Percentiles rank a stretch among this genome's conserved stretches.
These are phyloP conservation scores for Heliconius hewitsoni DNA, from an alignment of 1,140 invertebrate genomes.

Conservation along the genomic window DNA sequence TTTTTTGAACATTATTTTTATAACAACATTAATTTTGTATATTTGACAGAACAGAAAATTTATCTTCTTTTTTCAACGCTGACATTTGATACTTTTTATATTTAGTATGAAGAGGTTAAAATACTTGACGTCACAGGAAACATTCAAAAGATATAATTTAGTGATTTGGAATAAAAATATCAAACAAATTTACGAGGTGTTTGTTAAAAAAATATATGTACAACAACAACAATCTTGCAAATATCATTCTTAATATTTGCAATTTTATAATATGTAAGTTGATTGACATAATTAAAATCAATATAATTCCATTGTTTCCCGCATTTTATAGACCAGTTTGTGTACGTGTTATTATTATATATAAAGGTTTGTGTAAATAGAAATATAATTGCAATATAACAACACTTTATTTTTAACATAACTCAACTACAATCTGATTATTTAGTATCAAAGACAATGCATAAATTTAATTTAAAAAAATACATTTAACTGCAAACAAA, in stretches of 20 bases:
- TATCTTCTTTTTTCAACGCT: conserved; percentile 61
- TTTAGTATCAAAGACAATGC: not conserved
- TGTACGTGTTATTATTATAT: not conserved
- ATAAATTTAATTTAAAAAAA: not conserved
- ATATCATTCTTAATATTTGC: no score
- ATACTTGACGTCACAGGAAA: not conserved
- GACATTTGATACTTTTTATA: conserved; percentile 46
- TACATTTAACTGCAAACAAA: not conserved
- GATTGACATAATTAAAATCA: not conserved
- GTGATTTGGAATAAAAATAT: not conserved
- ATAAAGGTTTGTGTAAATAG: not conserved
- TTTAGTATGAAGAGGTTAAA: not conserved
- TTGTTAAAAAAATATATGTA: no score
- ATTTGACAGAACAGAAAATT: conserved; percentile 47
- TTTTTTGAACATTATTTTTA: conserved; percentile 47
- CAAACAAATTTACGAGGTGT: not conserved
- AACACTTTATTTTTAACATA: not conserved
- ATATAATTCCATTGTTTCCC: not conserved
- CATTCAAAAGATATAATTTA: no score
- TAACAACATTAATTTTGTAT: conserved; percentile 50
- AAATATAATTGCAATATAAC: not conserved
- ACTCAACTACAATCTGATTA: not conserved
- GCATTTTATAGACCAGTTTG: not conserved
- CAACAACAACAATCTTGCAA: no score
- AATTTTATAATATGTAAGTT: no score